Evolutionary conservation across 2,797 vertebrate species (phyloP).

Genomic region (Poeciliopsis presidionis): DNA sequence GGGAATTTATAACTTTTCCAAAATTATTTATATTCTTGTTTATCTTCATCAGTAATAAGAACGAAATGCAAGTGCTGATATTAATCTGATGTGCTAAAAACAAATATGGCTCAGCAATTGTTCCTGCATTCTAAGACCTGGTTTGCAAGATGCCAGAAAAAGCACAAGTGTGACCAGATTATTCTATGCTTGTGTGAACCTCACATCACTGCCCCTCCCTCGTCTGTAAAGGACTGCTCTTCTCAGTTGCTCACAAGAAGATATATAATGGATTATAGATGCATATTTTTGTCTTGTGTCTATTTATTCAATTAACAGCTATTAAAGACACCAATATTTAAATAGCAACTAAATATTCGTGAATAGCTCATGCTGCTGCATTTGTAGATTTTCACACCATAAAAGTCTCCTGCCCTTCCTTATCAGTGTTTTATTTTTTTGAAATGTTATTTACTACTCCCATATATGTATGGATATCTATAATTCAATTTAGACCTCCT

Average conservation of each 20-base stretch:
- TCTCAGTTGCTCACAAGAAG: not conserved
- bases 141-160: not conserved
- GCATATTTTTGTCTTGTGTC: not conserved
- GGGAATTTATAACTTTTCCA: not conserved
- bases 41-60: not conserved
- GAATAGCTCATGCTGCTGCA: not conserved
- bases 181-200: not conserved
- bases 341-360: not conserved
- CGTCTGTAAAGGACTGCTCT: not conserved
- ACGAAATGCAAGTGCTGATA: not conserved
- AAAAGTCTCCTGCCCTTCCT: not conserved
- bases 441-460: not conserved
- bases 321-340: not conserved
- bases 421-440: not conserved
- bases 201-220: not conserved
- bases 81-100: not conserved
- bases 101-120: not conserved
- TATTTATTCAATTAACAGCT: not conserved
- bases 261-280: not conserved
- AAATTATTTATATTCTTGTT: not conserved
- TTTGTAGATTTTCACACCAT: not conserved
- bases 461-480: not conserved
- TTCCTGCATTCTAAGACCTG: too few species aligned
- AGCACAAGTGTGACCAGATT: not conserved
- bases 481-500: not conserved